Percentiles rank a stretch among this genome's conserved stretches.
Conservation (phyloP, 53 echinoderm and acorn worm species). For the Patiria pectinifera region DNA sequence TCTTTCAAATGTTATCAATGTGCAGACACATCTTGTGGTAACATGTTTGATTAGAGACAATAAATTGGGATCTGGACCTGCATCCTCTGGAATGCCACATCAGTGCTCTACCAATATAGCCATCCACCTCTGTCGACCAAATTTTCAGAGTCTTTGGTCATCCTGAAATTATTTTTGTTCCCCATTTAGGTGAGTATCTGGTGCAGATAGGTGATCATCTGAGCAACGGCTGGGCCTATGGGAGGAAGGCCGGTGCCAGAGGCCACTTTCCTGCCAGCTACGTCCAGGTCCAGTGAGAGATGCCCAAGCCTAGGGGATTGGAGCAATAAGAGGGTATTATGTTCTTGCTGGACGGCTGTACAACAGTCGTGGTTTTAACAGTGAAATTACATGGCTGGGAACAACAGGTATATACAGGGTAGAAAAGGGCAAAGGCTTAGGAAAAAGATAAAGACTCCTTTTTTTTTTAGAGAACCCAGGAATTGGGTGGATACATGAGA, state of each 20-base stretch:
- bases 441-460: too few relatives aligned
- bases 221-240: conserved; percentile 83
- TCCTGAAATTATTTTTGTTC: conserved; percentile 25
- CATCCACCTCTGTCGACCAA: too few relatives aligned
- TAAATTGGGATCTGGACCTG: not conserved
- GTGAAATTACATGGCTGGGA: too few relatives aligned
- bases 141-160: not conserved
- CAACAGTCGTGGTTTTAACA: not conserved
- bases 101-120: too few relatives aligned
- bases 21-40: not conserved
- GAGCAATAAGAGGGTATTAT: not conserved
- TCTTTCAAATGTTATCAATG: not conserved
- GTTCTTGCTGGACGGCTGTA: too few relatives aligned
- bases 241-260: conserved; percentile 49
- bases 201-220: conserved; percentile 69
- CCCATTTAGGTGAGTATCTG: conserved; percentile 66
- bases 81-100: too few relatives aligned
- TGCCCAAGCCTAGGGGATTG: not conserved
- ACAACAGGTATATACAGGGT: too few relatives aligned
- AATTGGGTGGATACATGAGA: too few relatives aligned
- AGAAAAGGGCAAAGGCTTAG: too few relatives aligned
- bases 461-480: too few relatives aligned
- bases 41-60: not conserved
- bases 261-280: conserved; percentile 87
- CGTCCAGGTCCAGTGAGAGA: conserved; percentile 68